Base-by-base conservation (phyloP, 2,888 invertebrate species). In the Cybosia mesomella region DNA sequence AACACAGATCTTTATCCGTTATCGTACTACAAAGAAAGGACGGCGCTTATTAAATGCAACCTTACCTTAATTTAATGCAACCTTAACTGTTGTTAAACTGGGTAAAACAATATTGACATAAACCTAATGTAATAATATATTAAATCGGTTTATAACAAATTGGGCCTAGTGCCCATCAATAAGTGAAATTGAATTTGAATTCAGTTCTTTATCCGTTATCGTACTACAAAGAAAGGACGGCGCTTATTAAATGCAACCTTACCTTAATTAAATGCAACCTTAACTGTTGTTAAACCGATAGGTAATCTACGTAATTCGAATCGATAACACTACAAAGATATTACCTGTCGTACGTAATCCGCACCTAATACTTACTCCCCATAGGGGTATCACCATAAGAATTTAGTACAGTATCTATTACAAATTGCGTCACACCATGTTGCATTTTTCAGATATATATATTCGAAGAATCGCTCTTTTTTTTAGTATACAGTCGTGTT, bases 321-420 rank as follows among this genome's bases (percentile, higher is more conserved):
- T 59, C 39, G 10, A 18, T 18, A 59, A 59, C 58, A 59, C 15
- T 8, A 59, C 68, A 72, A 68, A 67, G 68, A 67, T 74, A 74
- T 67, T 58, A 3, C 57, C 18, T 63, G 10, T 49, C 49, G 49
- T 55, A 55, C 49, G 34, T 57, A 58, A 36, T 39, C 49, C 24
- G 11, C 28, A 68, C 68, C 75, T 73, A 75, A 70, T 64, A 62
- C 43, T 7, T 15, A 59, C 62, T 3, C n/a, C 64, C 22, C 39
- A 87, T 88, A 86, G 75, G 88, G 88, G 87, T 87, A 85, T 87
- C 85, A 81, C 36, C 87, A 85, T 85, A 84, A 80, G 72, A 87
- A 88, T 88, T 87, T 87, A 87, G 88, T 70, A 55, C 88, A 86
- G 63, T 77, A 73, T 69, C 60, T 22, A 34, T 15, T 21, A 63